Percentiles rank a stretch among this genome's conserved stretches.
phyloP scores from a whole-genome alignment of 2,797 vertebrate species.

The Morus bassanus region DNA sequence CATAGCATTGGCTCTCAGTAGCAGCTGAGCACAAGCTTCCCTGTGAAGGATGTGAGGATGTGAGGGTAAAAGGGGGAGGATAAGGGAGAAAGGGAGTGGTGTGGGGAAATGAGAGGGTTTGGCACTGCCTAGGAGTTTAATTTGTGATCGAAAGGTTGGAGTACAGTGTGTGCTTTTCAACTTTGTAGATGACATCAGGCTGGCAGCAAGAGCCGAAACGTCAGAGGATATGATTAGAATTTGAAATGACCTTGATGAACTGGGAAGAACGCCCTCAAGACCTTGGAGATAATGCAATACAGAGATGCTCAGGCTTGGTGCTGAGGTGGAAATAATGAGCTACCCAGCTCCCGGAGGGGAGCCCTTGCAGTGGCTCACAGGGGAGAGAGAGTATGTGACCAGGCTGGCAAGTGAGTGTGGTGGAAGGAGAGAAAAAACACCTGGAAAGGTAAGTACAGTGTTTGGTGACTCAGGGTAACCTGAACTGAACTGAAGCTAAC shows the following conservation, averaged over 20 bases:
- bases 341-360: background rate
- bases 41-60: fast-evolving
- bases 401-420: background rate
- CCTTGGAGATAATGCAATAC: background rate
- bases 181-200: background rate
- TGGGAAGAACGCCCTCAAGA: background rate
- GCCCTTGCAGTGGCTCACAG: background rate
- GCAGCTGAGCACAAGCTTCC: background rate
- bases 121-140: background rate
- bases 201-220: background rate
- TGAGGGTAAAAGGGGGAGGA: background rate
- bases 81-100: background rate
- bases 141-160: background rate
- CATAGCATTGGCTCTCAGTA: background rate
- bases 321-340: background rate
- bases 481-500: background rate
- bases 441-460: background rate
- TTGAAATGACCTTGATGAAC: background rate
- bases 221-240: background rate
- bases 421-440: background rate
- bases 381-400: background rate
- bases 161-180: background rate
- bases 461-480: background rate
- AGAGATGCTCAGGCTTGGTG: background rate
- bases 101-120: background rate